Evolutionary conservation across 1,140 invertebrate species (phyloP), one percentile per base, ranked within the genome.

Genomic region (Zelostemma sp.): DNA sequence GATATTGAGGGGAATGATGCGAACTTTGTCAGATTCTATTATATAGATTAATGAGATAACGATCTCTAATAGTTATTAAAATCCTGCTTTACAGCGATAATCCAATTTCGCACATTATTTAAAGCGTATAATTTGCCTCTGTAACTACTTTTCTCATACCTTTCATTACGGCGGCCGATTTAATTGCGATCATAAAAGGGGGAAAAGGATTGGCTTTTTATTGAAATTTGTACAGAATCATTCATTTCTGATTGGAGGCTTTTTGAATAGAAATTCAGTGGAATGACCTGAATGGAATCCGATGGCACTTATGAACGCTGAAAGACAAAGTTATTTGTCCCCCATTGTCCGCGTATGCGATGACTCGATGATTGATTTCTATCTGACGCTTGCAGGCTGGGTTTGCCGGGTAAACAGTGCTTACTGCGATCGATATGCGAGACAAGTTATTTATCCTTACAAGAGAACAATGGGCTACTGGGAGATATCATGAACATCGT

Each of bases 351-450:
- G n/a, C 45, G 18, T 28, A 49, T 50, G 17, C 19, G 46, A 64
- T 46, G 60, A 69, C 50, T 62, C 38, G 55, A 66, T 74, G 70
- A 75, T 72, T 71, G 68, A 77, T 77, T 65, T 58, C 56, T 55
- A 62, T 33, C 31, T 59, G 51, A 68, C 59, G 43, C 68, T 78
- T 69, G 21, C 64, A 80, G 81, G 16, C 38, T 80, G 28, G 78
- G 80, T 31, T 75, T 74, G 51, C 74, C 75, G 15, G 79, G 78
- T 18, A 71, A 55, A 57, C 59, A 74, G 41, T 80, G 82, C 59
- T 61, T 83, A 12, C 68, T 84, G 14, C 69, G 79, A 65, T 69
- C 74, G 19, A 82, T 81, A 67, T 84, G 81, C 45, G 80, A 81
- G 51, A 80, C 77, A 5, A 40, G 71, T 4, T 67, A 51, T 12